Base-by-base conservation (phyloP, 2,888 invertebrate genomes). In the Entomobrya proxima region DNA sequence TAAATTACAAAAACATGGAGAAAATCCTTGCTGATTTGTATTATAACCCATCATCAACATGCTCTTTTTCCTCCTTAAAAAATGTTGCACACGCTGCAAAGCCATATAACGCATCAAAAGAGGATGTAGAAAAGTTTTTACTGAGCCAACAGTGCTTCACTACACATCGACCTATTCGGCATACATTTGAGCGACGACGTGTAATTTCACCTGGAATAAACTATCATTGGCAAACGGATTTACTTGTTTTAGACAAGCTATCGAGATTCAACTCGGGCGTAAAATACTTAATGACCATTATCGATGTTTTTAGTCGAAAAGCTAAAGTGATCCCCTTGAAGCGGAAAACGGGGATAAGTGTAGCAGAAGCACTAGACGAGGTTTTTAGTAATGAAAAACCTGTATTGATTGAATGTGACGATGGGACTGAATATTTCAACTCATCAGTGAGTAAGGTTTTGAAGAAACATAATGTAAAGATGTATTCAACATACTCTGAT, bases 401-500 rank as follows among this genome's bases (percentile, higher is more conserved):
- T 15, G 15, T 40, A 11, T 11, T 11, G 15, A 7, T 40, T 40
- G 9, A 40, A 40, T 7, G 7, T 15, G 44, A 40, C 44, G 15
- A 15, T 11, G 44, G 44, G 15, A 7, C 9, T 15, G 44, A 40
- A 40, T 40, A 11, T 40, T 40, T 11, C 44, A 40, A 40, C 15
- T 7, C 15, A 7, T 7, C 15, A 11, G 7, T 40, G 7, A 40
- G 15, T 11, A 15, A 40, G 44, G 7, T 40, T 40, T 40, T 7
- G 7, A 11, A 7, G 44, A 40, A 15, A 15, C 7, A 40, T 40
- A 40, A 40, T 15, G 15, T 40, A 40, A 15, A 40, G 15, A 40
- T 74, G 32, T 87, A 61, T 58, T 32, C 32, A 13, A 84, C 40
- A 40, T 72, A 83, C 37, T 76, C 76, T 27, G 84, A 87, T 0